Percentiles rank a stretch among this genome's conserved stretches.
These are phyloP conservation scores for Cerceris rybyensis DNA, from an alignment of 2,888 invertebrate species.

Conservation along the genomic window DNA sequence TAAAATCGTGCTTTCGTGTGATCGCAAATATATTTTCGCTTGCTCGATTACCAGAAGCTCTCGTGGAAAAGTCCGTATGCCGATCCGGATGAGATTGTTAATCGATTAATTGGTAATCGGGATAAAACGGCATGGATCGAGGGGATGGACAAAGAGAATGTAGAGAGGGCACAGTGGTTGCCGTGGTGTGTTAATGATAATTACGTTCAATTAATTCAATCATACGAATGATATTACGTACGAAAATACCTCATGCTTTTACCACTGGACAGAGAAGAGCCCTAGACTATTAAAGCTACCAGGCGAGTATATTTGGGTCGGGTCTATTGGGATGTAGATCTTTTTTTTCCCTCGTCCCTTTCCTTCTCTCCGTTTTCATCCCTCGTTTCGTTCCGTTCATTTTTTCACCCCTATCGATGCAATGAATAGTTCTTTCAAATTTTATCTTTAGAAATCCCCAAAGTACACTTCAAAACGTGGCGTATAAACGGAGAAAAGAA, in stretches of 20 bases:
- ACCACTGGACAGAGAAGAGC: slow-evolving; percentile 80
- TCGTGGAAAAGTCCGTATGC: too few species aligned
- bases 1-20: too few species aligned
- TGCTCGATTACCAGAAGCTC: too few species aligned
- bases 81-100: too few species aligned
- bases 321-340: slow-evolving; percentile 10
- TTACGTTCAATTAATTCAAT: slow-evolving; percentile 78
- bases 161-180: slow-evolving; percentile 65
- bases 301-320: slow-evolving; percentile 68
- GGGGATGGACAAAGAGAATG: slow-evolving; percentile 47
- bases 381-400: slow-evolving; percentile 1
- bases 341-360: slow-evolving; percentile 19
- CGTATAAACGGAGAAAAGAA: neutral
- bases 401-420: slow-evolving; percentile 44
- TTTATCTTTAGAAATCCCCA: too few species aligned
- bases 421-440: slow-evolving; percentile 12
- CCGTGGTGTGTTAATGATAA: slow-evolving; percentile 76
- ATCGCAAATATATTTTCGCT: too few species aligned
- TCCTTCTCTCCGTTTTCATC: slow-evolving; percentile 21
- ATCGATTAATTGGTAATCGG: neutral
- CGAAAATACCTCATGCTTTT: slow-evolving; percentile 81
- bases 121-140: neutral
- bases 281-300: slow-evolving; percentile 79
- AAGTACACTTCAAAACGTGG: neutral
- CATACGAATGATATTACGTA: slow-evolving; percentile 79